Base-by-base conservation (phyloP, 2,888 invertebrate species). In the Oligia latruncula region DNA sequence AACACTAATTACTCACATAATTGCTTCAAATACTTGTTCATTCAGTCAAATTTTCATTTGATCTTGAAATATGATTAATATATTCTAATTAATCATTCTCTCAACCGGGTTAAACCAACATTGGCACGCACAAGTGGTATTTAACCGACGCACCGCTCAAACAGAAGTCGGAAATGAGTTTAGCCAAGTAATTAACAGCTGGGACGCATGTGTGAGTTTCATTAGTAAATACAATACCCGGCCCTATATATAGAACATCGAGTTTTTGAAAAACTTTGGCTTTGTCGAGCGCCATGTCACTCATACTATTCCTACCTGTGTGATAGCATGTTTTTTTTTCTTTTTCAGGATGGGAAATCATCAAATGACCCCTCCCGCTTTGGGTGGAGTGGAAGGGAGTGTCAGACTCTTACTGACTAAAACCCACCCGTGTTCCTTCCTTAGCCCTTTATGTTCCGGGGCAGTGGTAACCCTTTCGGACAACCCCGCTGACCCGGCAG, bases 111-210 rank as follows among this genome's bases (percentile, higher is more conserved):
- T 82, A 74, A 72, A 77, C 79, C 83, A 84, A 87, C 87, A 80
- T 68, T 71, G 76, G 77, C 71, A 78, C 83, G 78, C 77, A 80
- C 85, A 85, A 88, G 85, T 82, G 81, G 55, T 84, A 81, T 85
- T 84, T 82, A 84, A 81, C 85, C 79, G 67, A 79, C 76, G 81
- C 78, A 75, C 77, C 58, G 81, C 81, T 80, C 82, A 84, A 88
- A 86, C 87, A 87, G 80, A 84, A 89, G 87, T 89, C 87, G 84
- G 84, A 87, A 90, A 90, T 88, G 86, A 90, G 88, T 90, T 90
- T 89, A 86, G 80, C 75, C 80, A 85, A 89, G 90, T 91, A 90
- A 91, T 91, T 91, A 91, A 87, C 82, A 68, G 66, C 58, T 78
- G 73, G 78, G 77, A 74, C 67, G 80, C 72, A 71, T 87, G 88